phyloP scores from a whole-genome alignment of 64 coral and sea anemone species.

The Trachythela sp. region DNA sequence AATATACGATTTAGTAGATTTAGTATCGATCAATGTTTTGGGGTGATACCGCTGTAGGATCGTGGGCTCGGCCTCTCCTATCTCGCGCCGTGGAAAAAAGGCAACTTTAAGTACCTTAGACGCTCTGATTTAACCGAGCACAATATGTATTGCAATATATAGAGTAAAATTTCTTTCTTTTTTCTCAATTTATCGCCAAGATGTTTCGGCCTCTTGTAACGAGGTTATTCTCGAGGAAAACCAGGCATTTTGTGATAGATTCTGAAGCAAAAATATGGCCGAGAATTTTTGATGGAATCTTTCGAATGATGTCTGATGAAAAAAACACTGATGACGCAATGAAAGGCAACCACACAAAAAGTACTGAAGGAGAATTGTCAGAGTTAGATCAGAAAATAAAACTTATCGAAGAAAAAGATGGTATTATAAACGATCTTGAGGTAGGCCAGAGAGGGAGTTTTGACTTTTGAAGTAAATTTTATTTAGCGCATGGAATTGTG shows the following conservation, averaged over 20 bases:
- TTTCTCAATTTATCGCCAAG: neutral
- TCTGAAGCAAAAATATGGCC: too few species aligned
- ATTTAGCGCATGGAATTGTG: too few species aligned
- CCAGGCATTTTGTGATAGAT: neutral
- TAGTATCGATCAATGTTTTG: too few species aligned
- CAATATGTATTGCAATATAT: neutral
- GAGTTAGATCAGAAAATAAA: slow-evolving; percentile 49
- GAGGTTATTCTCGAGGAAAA: neutral
- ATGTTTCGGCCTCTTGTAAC: neutral
- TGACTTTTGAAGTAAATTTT: neutral
- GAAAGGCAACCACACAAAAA: slow-evolving; percentile 11
- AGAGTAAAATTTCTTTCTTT: neutral
- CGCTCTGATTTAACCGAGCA: too few species aligned
- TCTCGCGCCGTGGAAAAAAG: too few species aligned
- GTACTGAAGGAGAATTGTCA: slow-evolving; percentile 33
- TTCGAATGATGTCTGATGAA: neutral
- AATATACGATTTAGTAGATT: too few species aligned
- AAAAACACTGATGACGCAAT: slow-evolving; percentile 47
- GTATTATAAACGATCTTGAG: slow-evolving; percentile 67
- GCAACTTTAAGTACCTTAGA: too few species aligned
- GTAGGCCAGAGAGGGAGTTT: slow-evolving; percentile 26
- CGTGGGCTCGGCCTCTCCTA: too few species aligned
- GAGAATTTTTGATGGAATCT: too few species aligned
- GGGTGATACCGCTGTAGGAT: too few species aligned
- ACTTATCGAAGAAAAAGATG: slow-evolving; percentile 59